A percentile compares a stretch with the other conserved stretches of the same genome.
Evolutionary conservation across 2,113 vertebrate genomes (phyloP).

Genomic region (Spermophilus dauricus): DNA sequence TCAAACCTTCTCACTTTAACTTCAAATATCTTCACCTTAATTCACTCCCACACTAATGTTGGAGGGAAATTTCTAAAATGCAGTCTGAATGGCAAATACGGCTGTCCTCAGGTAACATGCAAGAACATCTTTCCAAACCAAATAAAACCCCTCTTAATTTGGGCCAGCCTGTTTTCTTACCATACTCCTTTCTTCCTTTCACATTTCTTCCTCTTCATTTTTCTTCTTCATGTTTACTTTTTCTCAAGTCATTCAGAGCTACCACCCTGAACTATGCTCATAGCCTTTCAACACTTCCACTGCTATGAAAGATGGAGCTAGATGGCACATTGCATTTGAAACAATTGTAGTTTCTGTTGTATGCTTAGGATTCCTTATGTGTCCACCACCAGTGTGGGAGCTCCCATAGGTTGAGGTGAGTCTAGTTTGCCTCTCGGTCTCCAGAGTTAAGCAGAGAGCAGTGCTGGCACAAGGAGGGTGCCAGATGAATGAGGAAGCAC

Average conservation of each 20-base stretch:
- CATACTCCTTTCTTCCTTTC: background rate
- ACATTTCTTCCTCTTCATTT: background rate
- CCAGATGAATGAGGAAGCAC: background rate
- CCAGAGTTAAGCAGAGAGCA: background rate
- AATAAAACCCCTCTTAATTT: background rate
- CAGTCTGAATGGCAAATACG: background rate
- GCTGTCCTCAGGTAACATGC: background rate
- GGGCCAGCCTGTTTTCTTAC: background rate
- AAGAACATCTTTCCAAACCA: background rate
- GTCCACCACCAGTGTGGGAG: no score
- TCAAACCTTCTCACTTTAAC: background rate
- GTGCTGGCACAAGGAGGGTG: background rate
- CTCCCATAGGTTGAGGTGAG: background rate
- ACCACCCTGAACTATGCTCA: background rate
- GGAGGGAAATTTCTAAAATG: background rate
- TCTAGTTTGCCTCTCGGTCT: background rate
- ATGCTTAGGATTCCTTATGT: background rate
- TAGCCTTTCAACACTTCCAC: background rate
- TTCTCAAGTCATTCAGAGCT: background rate
- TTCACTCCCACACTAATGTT: background rate
- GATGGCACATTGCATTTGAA: background rate
- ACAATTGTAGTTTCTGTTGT: background rate
- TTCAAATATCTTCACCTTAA: background rate
- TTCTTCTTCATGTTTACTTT: background rate
- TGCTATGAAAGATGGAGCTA: background rate